These are phyloP conservation scores for Fratercula arctica DNA, from an alignment of 2,797 vertebrate genomes.

Conservation along the genomic window DNA sequence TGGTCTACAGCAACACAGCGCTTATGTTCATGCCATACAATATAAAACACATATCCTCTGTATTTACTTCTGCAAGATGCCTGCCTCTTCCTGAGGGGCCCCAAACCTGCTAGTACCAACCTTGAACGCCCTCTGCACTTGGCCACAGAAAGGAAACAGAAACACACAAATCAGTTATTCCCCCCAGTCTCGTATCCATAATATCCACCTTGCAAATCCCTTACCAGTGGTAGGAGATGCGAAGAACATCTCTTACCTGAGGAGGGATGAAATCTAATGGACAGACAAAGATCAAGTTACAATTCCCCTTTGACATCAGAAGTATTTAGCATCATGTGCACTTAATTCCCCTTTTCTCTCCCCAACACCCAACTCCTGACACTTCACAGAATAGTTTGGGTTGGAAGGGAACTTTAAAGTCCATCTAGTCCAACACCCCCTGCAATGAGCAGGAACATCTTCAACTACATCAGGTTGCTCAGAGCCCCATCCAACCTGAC, in stretches of 20 bases:
- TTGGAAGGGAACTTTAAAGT: neutral
- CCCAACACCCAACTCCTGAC: neutral
- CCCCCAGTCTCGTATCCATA: neutral
- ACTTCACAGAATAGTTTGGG: neutral
- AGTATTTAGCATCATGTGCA: neutral
- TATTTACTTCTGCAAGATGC: neutral
- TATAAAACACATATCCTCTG: neutral
- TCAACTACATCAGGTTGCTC: neutral
- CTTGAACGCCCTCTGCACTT: neutral
- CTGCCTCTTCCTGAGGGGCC: neutral
- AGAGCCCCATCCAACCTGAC: neutral
- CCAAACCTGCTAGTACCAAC: neutral
- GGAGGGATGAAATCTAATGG: neutral
- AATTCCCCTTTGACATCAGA: neutral
- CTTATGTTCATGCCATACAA: neutral
- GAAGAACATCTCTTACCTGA: neutral
- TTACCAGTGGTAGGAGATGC: neutral
- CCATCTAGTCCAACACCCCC: neutral
- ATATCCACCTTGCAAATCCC: neutral
- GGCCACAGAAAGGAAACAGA: neutral
- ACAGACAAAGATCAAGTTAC: neutral
- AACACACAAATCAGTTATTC: neutral
- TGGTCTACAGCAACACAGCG: neutral
- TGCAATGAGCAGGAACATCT: neutral
- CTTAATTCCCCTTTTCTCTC: neutral